Percentiles rank a stretch among this genome's conserved stretches.
phyloP scores from a whole-genome alignment of 37 sponge, comb jelly and placozoan genomes.

The Aphrocallistes beatrix region DNA sequence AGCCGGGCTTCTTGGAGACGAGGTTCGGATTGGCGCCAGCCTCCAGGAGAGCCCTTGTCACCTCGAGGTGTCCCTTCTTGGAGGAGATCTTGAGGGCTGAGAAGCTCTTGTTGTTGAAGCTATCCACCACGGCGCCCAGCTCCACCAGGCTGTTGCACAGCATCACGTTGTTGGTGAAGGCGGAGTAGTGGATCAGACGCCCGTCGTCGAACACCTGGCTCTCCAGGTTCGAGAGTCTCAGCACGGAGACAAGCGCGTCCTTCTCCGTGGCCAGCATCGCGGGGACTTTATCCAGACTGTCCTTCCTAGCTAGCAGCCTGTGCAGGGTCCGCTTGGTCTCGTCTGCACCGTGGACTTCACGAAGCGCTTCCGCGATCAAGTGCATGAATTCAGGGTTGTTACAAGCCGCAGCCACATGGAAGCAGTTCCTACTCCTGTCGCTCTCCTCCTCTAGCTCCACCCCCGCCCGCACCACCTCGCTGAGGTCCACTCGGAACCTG shows the following conservation, averaged over 20 bases:
- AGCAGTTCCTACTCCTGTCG: not conserved
- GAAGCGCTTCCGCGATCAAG: not conserved
- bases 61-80: not conserved
- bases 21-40: not conserved
- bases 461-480: not conserved
- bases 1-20: slow-evolving; percentile 8
- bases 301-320: not conserved
- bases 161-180: slow-evolving; percentile 3
- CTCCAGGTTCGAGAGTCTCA: not conserved
- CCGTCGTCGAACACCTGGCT: not conserved
- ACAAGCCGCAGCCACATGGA: not conserved
- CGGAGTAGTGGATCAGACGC: not conserved
- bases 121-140: not conserved
- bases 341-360: not conserved
- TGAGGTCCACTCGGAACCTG: not conserved
- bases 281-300: not conserved
- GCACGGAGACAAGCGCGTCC: not conserved
- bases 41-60: not conserved
- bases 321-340: not conserved
- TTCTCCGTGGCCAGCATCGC: not conserved
- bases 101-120: slow-evolving; percentile 15
- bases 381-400: not conserved
- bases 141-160: not conserved
- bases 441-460: not conserved
- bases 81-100: slow-evolving; percentile 1